Evolutionary conservation across 2,888 invertebrate genomes (phyloP), one percentile per base, ranked within the genome.

Genomic region (Caenorhabditis plicata): DNA sequence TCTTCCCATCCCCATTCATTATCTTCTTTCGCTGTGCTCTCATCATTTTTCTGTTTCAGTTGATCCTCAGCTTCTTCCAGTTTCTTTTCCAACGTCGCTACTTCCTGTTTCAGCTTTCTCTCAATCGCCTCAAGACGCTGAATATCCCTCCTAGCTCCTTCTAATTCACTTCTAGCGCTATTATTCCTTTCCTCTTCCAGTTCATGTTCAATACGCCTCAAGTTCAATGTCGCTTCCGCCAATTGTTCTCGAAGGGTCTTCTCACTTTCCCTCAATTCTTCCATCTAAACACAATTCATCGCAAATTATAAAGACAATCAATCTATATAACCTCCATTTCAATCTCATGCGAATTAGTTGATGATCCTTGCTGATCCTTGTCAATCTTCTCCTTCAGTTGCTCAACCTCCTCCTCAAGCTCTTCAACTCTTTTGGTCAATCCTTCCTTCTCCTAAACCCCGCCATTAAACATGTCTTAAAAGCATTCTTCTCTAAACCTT

Each of bases 321-420:
- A n/a, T n/a, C n/a, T n/a, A n/a, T n/a, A n/a, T n/a, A n/a, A n/a
- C n/a, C n/a, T n/a, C n/a, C n/a, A n/a, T n/a, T n/a, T n/a, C n/a
- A n/a, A n/a, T n/a, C n/a, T n/a, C n/a, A n/a, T n/a, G n/a, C n/a
- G n/a, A n/a, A n/a, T n/a, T n/a, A n/a, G n/a, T n/a, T n/a, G n/a
- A n/a, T n/a, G n/a, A n/a, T n/a, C n/a, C n/a, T n/a, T n/a, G n/a
- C n/a, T n/a, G n/a, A n/a, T n/a, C n/a, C n/a, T n/a, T n/a, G 11
- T 52, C 46, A 39, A 50, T 45, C 26, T 47, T 41, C 23, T 56
- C 31, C 45, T 55, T 49, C 31, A 57, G 44, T n/a, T 48, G 52
- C 3, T 49, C 44, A 2, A 52, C 44, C 15, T 52, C 44, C 39
- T 49, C 46, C 29, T 60, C 60, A 8, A 60, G 41, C 47, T 54